Evolutionary conservation across 2,888 invertebrate genomes (phyloP).

Genomic region (Diaphora mendica): DNA sequence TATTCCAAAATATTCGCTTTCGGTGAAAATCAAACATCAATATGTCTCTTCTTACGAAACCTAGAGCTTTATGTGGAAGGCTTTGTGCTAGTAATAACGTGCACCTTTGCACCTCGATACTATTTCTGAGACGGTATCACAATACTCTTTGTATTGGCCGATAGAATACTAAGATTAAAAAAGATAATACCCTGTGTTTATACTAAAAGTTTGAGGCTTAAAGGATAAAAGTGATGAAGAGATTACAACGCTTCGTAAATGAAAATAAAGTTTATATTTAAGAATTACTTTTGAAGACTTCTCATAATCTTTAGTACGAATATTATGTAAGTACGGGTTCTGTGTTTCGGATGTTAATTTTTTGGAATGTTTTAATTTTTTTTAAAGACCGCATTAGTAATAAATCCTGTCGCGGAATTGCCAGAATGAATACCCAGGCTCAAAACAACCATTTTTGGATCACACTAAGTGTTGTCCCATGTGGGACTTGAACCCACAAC

Average conservation of each 20-base stretch:
- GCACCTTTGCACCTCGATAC: slow-evolving; percentile 52
- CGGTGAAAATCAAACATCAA: not conserved
- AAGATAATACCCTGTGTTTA: slow-evolving; percentile 12
- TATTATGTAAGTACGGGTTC: not conserved
- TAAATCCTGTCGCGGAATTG: no score
- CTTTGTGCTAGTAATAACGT: slow-evolving; percentile 59
- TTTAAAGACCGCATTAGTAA: no score
- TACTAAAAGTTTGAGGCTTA: slow-evolving; percentile 5
- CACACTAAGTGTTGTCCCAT: no score
- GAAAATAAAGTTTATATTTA: not conserved
- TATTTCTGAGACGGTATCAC: slow-evolving; percentile 57
- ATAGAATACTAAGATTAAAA: slow-evolving; percentile 39
- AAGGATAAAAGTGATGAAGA: not conserved
- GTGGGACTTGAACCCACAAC: no score
- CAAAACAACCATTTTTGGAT: no score
- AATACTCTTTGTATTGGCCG: slow-evolving; percentile 49
- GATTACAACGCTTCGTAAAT: not conserved
- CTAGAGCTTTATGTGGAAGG: slow-evolving; percentile 18
- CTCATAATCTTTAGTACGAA: not conserved
- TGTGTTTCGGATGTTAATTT: no score
- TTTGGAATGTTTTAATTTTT: no score
- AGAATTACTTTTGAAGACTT: not conserved
- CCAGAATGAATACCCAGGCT: no score
- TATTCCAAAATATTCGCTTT: not conserved
- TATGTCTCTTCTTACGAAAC: slow-evolving; percentile 11